Percentiles rank a stretch among this genome's conserved stretches.
These are phyloP conservation scores for Melitaea cinxia DNA, from an alignment of 1,140 invertebrate species.

Conservation along the genomic window DNA sequence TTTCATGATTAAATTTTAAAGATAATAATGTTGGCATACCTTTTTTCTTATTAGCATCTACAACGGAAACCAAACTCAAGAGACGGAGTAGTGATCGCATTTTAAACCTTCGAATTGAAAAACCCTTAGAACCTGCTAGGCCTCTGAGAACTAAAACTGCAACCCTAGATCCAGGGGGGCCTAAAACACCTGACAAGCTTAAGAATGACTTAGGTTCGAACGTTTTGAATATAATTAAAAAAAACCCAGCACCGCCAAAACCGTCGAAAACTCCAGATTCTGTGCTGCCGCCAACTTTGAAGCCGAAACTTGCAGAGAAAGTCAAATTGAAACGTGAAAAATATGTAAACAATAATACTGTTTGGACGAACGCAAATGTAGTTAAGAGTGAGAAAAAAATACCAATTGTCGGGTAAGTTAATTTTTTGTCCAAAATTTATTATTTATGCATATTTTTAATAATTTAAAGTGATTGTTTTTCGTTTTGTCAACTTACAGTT, in stretches of 20 bases:
- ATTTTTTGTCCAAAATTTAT: not conserved
- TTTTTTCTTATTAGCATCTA: slow-evolving; percentile 17
- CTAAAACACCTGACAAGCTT: slow-evolving; percentile 34
- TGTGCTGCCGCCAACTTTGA: slow-evolving; percentile 66
- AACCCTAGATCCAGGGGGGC: slow-evolving; percentile 47
- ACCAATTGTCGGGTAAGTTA: slow-evolving; percentile 54
- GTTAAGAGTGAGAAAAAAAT: slow-evolving; percentile 45
- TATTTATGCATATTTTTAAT: not conserved
- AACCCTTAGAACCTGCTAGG: slow-evolving; percentile 50
- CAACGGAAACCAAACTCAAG: slow-evolving; percentile 47
- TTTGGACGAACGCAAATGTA: slow-evolving; percentile 65
- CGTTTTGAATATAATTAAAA: slow-evolving; percentile 69
- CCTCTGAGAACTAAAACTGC: slow-evolving; percentile 50
- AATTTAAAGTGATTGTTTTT: not conserved
- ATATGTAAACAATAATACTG: slow-evolving; percentile 72
- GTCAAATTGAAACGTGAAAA: slow-evolving; percentile 58
- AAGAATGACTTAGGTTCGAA: slow-evolving; percentile 58
- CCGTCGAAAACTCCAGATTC: slow-evolving; percentile 48
- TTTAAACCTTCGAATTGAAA: slow-evolving; percentile 44
- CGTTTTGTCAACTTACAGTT: slow-evolving; percentile 2
- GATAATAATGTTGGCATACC: too few relatives aligned
- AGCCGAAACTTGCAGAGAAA: slow-evolving; percentile 54
- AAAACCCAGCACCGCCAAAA: slow-evolving; percentile 51
- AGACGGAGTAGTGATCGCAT: slow-evolving; percentile 39
- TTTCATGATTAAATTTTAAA: too few relatives aligned